Evolutionary conservation across 2,888 invertebrate species (phyloP).

Genomic region (Tenthredo scrophulariae): DNA sequence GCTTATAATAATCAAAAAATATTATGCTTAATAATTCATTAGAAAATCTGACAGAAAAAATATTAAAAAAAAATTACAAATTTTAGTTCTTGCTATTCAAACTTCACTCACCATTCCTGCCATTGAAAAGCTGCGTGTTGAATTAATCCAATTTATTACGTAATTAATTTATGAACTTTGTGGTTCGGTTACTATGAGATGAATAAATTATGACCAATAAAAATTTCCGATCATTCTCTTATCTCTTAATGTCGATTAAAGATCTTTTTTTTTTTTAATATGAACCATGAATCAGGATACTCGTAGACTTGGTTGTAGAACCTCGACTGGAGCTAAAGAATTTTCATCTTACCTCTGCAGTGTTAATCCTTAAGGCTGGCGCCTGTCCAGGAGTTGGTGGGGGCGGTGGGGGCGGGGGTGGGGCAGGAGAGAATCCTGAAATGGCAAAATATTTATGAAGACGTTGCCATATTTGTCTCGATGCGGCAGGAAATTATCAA

Average conservation of each 20-base stretch:
- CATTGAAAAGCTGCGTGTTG: conserved; percentile 13
- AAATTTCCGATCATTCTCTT: neutral
- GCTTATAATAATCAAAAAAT: neutral
- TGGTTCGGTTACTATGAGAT: neutral
- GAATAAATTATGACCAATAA: neutral
- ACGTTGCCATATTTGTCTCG: neutral
- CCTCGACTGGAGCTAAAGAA: conserved; percentile 29
- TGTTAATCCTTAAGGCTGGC: conserved; percentile 79
- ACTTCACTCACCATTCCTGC: conserved; percentile 14
- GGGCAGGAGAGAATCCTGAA: conserved; percentile 72
- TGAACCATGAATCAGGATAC: neutral
- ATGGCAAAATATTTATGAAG: conserved; percentile 49
- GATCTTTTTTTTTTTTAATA: neutral
- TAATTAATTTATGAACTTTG: neutral
- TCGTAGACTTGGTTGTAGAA: neutral
- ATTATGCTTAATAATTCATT: conserved; percentile 30
- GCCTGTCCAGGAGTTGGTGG: conserved; percentile 79
- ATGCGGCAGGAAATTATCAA: neutral
- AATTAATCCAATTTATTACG: conserved; percentile 12
- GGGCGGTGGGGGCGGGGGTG: conserved; percentile 81
- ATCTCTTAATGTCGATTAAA: neutral
- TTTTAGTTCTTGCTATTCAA: neutral
- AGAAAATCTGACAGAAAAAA: neutral
- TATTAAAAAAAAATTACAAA: neutral
- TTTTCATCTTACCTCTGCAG: conserved; percentile 77